Evolutionary conservation across 2,888 invertebrate genomes (phyloP), one percentile per base, ranked within the genome.

Genomic region (Eutolmus rufibarbis): DNA sequence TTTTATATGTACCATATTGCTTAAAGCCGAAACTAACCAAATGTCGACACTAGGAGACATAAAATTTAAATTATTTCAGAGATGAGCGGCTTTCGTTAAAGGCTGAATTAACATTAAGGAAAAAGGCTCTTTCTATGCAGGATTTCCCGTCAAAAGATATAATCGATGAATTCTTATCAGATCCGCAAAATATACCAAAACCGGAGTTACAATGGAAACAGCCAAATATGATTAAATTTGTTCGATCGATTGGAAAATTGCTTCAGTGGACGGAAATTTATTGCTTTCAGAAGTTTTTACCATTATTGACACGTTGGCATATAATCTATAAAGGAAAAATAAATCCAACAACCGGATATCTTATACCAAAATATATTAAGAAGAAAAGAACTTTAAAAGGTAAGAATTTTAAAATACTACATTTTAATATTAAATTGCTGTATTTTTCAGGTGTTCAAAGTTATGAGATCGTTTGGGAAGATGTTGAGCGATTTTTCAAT

Each of bases 241-340:
- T 96, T 90, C 94, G 94, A 92, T 94, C 96, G 89, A 94, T 96
- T 92, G 93, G 93, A 0, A 93, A 93, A 87, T 94, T 95, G 90
- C 91, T 97, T 85, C 94, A 94, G 89, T 97, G 97, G 97, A 94
- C 95, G 2, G 95, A 96, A 90, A 93, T 95, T 43, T 97, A 97
- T 91, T 94, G 95, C 57, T 95, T 97, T 89, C 95, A 96, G 90
- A 97, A 97, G 91, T 95, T 96, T 89, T 93, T 97, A 87, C 96
- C 97, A 0, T 91, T 97, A 74, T 91, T 96, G 31, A 96, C 96
- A 0, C 94, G 97, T 89, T 97, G 96, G 96, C 96, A 96, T 90
- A 94, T 92, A 90, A 90, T 90, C 8, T 89, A 90, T 88, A 16
- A 31, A 2, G 40, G 8, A 46, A 77, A 43, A 57, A 34, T 78